These are phyloP conservation scores for Crocodylus rhombifer DNA, from an alignment of 2,797 vertebrate genomes.

Conservation along the genomic window DNA sequence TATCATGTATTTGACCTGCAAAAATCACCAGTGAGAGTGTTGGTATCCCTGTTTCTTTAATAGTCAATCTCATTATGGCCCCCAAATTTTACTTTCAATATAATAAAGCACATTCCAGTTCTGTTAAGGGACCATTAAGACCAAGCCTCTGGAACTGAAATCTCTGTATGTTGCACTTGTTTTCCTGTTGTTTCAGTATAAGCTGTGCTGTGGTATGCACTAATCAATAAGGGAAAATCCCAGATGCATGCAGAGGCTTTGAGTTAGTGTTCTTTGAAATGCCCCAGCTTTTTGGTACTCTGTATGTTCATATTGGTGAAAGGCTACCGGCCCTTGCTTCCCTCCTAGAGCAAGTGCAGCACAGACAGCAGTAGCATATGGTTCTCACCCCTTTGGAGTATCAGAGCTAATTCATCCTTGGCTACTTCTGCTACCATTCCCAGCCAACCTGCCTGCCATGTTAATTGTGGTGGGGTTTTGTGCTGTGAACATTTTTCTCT, in stretches of 20 bases:
- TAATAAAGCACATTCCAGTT: rapidly evolving
- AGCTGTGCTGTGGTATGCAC: neutral
- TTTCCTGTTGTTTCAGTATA: neutral
- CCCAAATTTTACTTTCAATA: neutral
- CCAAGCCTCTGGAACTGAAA: rapidly evolving
- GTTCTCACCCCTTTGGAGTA: neutral
- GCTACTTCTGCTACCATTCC: neutral
- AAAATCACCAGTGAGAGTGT: too few relatives aligned
- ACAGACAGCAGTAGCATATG: neutral
- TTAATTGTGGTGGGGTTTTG: neutral
- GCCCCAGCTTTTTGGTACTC: slow-evolving; percentile 19
- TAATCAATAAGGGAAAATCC: neutral
- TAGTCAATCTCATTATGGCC: too few relatives aligned
- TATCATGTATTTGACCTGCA: neutral
- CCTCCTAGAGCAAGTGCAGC: neutral
- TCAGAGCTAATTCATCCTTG: neutral
- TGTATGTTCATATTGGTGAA: too few relatives aligned
- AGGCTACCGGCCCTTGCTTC: too few relatives aligned
- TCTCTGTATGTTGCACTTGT: neutral
- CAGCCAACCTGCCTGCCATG: rapidly evolving
- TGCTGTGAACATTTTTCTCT: neutral
- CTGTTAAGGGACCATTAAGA: neutral
- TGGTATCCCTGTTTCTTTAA: too few relatives aligned
- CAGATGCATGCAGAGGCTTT: neutral
- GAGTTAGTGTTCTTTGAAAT: slow-evolving; percentile 24